These are phyloP conservation scores for Fukomys damarensis DNA, from an alignment of 2,113 vertebrate genomes.

Conservation along the genomic window DNA sequence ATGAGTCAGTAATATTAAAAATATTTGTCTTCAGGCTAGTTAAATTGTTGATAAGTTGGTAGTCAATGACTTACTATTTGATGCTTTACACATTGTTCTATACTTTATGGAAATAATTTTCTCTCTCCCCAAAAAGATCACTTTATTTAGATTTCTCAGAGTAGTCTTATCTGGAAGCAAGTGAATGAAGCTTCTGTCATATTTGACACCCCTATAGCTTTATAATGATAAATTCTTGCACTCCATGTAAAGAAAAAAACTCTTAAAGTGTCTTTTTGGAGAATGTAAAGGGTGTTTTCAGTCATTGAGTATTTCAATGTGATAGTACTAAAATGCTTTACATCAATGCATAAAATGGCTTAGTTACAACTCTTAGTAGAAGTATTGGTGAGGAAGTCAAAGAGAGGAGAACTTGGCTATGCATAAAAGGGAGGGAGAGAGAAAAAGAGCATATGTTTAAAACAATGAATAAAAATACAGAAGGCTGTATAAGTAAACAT, in stretches of 20 bases:
- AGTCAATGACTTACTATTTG: conserved; percentile 24
- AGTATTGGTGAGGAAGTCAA: not conserved
- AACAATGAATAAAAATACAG: not conserved
- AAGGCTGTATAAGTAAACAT: not conserved
- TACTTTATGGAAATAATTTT: not conserved
- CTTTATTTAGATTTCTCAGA: not conserved
- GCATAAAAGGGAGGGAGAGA: not conserved
- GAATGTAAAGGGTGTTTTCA: not conserved
- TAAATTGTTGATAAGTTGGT: not conserved
- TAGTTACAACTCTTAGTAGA: not conserved
- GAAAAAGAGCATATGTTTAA: not conserved
- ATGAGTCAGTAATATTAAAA: conserved; percentile 23
- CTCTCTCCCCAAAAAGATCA: not conserved
- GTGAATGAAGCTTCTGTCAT: not conserved
- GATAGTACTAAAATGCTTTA: not conserved
- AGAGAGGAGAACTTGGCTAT: not conserved
- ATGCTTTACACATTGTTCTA: conserved; percentile 21
- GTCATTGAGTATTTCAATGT: not conserved
- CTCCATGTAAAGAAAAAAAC: not conserved
- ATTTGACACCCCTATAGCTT: conserved; percentile 9
- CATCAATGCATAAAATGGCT: conserved; percentile 35
- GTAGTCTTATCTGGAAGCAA: not conserved
- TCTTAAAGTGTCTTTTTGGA: conserved; percentile 1
- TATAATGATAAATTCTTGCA: not conserved
- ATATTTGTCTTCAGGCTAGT: not conserved